Conservation (phyloP, 1,140 invertebrate species). For the Lerema accius region DNA sequence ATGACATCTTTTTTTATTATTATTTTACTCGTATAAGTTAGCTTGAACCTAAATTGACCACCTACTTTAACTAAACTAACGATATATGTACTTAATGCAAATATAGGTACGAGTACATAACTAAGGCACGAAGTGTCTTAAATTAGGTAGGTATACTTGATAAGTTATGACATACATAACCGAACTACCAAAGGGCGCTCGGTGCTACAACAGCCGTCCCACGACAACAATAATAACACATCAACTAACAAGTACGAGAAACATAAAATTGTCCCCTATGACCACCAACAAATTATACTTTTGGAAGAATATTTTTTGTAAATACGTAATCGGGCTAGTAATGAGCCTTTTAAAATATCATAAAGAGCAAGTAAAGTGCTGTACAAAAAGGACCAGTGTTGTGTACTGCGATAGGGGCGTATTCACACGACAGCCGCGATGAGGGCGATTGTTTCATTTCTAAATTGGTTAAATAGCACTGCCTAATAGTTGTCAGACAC, state of each 20-base stretch:
- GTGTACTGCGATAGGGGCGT: slow-evolving; percentile 71
- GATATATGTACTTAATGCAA: too few species aligned
- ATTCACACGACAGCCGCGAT: slow-evolving; percentile 63
- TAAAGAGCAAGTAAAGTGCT: slow-evolving; percentile 69
- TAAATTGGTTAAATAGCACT: slow-evolving; percentile 77
- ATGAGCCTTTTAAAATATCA: slow-evolving; percentile 75
- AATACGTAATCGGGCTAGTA: slow-evolving; percentile 60
- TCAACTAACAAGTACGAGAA: slow-evolving; percentile 55
- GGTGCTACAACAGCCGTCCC: too few species aligned
- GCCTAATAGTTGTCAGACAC: slow-evolving; percentile 71
- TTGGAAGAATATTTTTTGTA: slow-evolving; percentile 61
- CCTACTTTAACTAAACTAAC: too few species aligned
- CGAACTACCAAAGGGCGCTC: too few species aligned
- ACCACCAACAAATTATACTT: slow-evolving; percentile 49
- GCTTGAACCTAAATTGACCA: too few species aligned
- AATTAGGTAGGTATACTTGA: too few species aligned
- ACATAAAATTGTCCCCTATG: slow-evolving; percentile 77
- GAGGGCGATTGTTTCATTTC: slow-evolving; percentile 78
- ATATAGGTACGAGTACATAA: too few species aligned
- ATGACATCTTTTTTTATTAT: too few species aligned
- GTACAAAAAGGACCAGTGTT: slow-evolving; percentile 62
- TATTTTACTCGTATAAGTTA: too few species aligned
- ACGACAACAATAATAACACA: slow-evolving; percentile 62
- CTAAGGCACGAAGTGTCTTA: too few species aligned
- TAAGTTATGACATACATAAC: too few species aligned